Evolutionary conservation across 2,888 invertebrate species (phyloP).

Genomic region (Vesta saturnalis): DNA sequence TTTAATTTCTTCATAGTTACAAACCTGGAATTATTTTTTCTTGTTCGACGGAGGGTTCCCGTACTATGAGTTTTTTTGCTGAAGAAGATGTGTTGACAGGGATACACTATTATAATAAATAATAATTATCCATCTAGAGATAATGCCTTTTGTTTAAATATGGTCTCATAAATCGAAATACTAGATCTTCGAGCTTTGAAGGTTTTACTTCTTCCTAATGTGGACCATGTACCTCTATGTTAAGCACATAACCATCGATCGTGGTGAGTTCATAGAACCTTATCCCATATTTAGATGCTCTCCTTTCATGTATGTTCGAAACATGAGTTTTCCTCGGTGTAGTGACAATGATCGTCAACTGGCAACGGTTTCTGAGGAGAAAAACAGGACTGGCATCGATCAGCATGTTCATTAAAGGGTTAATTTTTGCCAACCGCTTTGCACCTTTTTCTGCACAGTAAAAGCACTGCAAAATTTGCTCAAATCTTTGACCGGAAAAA

Average conservation of each 20-base stretch:
- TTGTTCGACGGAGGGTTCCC: too few relatives aligned
- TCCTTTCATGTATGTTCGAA: constrained; percentile 43
- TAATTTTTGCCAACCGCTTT: constrained; percentile 26
- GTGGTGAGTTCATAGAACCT: constrained; percentile 45
- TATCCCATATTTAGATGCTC: constrained; percentile 45
- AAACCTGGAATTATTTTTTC: too few relatives aligned
- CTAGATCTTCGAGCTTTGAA: constrained; percentile 37
- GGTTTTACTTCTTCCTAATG: constrained; percentile 29
- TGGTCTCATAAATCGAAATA: constrained; percentile 45
- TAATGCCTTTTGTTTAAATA: too few relatives aligned
- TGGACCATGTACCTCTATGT: constrained; percentile 43
- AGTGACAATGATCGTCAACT: constrained; percentile 38
- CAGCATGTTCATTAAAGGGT: constrained; percentile 20
- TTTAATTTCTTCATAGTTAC: too few relatives aligned
- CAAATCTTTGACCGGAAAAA: constrained; percentile 27
- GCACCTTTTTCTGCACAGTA: constrained; percentile 16
- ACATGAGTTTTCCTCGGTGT: constrained; percentile 40
- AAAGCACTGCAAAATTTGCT: constrained; percentile 31
- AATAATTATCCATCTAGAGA: too few relatives aligned
- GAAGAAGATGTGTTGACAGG: too few relatives aligned
- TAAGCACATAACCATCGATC: constrained; percentile 43
- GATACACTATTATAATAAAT: too few relatives aligned
- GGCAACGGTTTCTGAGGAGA: background rate
- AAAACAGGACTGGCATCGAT: background rate
- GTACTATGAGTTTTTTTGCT: too few relatives aligned